Percentiles rank a stretch among this genome's conserved stretches.
These are phyloP conservation scores for Drosophila meridiana DNA, from an alignment of 2,888 invertebrate species.

Conservation along the genomic window DNA sequence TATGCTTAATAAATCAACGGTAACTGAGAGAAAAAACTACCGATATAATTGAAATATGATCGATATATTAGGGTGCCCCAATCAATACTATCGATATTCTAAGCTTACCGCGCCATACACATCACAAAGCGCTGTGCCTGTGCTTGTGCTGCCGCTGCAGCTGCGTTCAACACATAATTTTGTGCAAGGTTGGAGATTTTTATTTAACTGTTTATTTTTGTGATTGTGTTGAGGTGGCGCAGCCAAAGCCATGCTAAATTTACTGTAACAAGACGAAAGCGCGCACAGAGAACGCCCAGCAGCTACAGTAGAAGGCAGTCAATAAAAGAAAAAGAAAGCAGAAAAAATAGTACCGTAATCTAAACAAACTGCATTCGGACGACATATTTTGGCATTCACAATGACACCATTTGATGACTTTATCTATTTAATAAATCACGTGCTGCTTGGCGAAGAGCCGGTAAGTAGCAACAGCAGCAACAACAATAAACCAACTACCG, in stretches of 20 bases:
- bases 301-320: slow-evolving; percentile 3
- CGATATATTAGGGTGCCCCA: neutral
- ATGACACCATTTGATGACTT: slow-evolving; percentile 88
- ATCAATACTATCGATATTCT: slow-evolving; percentile 22
- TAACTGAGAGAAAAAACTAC: neutral
- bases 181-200: slow-evolving; percentile 20
- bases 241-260: slow-evolving; percentile 26
- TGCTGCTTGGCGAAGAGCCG: slow-evolving; percentile 87
- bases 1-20: neutral
- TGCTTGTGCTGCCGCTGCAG: slow-evolving; percentile 41
- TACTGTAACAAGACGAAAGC: slow-evolving; percentile 13
- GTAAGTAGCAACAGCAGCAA: slow-evolving; percentile 84
- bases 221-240: slow-evolving; percentile 25
- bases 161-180: slow-evolving; percentile 33
- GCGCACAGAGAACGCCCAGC: slow-evolving; percentile 4
- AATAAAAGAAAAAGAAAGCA: neutral
- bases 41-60: neutral
- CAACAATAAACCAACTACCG: neutral
- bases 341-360: slow-evolving; percentile 8
- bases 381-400: slow-evolving; percentile 36
- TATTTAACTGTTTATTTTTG: slow-evolving; percentile 41
- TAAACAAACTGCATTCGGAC: slow-evolving; percentile 35
- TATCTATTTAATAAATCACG: slow-evolving; percentile 87
- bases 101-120: slow-evolving; percentile 33
- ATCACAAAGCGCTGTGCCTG: slow-evolving; percentile 41